Conservation (phyloP, 2,113 vertebrate species). For the Salvelinus sp. region DNA sequence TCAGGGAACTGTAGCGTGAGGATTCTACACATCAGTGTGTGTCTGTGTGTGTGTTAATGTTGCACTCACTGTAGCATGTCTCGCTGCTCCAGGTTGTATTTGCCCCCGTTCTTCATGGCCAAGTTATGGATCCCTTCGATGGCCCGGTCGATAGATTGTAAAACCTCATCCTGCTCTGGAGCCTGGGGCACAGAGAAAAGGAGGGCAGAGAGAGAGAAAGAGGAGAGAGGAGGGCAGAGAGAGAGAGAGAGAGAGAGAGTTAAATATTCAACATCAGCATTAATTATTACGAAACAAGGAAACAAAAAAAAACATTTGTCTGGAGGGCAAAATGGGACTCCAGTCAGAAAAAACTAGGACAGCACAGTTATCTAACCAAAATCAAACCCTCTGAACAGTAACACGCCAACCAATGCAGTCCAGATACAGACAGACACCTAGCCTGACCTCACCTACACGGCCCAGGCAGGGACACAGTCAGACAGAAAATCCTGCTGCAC, state of each 20-base stretch:
- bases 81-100: slow-evolving; percentile 97
- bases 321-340: slow-evolving; percentile 31
- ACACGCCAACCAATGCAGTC: slow-evolving; percentile 3
- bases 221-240: too few species aligned
- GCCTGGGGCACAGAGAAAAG: slow-evolving; percentile 69
- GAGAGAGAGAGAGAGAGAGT: not conserved
- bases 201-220: too few species aligned
- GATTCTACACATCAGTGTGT: not conserved
- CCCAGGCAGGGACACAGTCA: too few species aligned
- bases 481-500: too few species aligned
- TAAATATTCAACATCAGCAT: slow-evolving; percentile 47
- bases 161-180: slow-evolving; percentile 92
- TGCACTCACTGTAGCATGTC: slow-evolving; percentile 93
- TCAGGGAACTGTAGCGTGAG: not conserved
- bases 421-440: too few species aligned
- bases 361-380: slow-evolving; percentile 54
- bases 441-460: too few species aligned
- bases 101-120: slow-evolving; percentile 93
- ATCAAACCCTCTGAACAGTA: slow-evolving; percentile 21
- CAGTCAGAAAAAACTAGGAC: slow-evolving; percentile 54
- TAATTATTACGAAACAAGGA: slow-evolving; percentile 33
- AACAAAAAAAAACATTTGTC: slow-evolving; percentile 31
- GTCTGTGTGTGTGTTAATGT: slow-evolving; percentile 6
- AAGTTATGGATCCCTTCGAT: slow-evolving; percentile 96
- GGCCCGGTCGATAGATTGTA: slow-evolving; percentile 95